Conservation (phyloP, 2,888 invertebrate genomes). For the Eupithecia vulgata region DNA sequence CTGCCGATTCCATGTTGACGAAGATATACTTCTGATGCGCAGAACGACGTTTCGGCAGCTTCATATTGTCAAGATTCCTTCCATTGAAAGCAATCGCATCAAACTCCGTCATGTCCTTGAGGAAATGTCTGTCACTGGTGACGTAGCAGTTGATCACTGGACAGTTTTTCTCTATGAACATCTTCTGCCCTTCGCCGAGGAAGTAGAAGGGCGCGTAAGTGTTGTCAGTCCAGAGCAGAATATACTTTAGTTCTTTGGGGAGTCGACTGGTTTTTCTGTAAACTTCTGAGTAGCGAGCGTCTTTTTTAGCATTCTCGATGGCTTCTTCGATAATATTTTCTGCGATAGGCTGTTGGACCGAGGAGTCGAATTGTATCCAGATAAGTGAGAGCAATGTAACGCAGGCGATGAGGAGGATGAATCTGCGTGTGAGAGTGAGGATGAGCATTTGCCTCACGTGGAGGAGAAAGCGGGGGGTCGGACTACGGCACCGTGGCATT, state of each 20-base stretch:
- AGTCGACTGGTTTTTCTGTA: slow-evolving; percentile 61
- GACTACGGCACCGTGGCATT: slow-evolving; percentile 32
- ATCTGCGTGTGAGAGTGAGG: slow-evolving; percentile 45
- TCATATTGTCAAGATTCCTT: slow-evolving; percentile 51
- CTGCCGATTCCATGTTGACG: slow-evolving; percentile 72
- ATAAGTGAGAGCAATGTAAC: slow-evolving; percentile 57
- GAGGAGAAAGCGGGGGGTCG: slow-evolving; percentile 23
- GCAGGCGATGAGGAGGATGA: slow-evolving; percentile 58
- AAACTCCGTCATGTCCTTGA: slow-evolving; percentile 62
- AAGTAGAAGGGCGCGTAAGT: slow-evolving; percentile 64
- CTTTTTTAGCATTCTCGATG: slow-evolving; percentile 61
- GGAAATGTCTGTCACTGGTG: slow-evolving; percentile 57
- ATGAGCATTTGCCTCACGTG: slow-evolving; percentile 52
- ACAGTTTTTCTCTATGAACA: slow-evolving; percentile 69
- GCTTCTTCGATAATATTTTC: slow-evolving; percentile 62
- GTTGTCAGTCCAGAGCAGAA: slow-evolving; percentile 66
- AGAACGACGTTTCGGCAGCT: slow-evolving; percentile 59
- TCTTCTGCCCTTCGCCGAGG: slow-evolving; percentile 62
- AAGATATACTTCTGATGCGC: slow-evolving; percentile 71
- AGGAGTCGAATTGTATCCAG: slow-evolving; percentile 55
- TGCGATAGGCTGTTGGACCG: slow-evolving; percentile 30
- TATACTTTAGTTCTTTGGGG: slow-evolving; percentile 64
- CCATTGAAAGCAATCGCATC: slow-evolving; percentile 73
- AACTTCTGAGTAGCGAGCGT: slow-evolving; percentile 64
- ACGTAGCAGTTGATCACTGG: slow-evolving; percentile 68